Percentiles rank a stretch among this genome's conserved stretches.
phyloP scores from a whole-genome alignment of 2,113 vertebrate genomes.

The Nesogale talazaci region DNA sequence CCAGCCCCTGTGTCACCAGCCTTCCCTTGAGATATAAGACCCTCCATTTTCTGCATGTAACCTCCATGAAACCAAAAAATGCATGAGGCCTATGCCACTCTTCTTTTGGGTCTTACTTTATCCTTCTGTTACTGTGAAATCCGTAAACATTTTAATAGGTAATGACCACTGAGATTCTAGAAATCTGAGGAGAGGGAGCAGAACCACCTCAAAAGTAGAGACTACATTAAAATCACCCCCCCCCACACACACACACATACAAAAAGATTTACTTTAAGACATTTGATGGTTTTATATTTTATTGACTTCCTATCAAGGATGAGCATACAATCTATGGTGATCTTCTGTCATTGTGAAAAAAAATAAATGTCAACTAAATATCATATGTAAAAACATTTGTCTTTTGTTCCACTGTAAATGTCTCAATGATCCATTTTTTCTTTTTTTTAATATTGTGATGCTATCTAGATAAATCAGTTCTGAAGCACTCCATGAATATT shows the following conservation, averaged over 20 bases:
- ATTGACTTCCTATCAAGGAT: no score
- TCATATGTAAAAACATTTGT: background rate
- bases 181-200: background rate
- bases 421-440: background rate
- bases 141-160: background rate
- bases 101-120: background rate
- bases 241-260: background rate
- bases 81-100: background rate
- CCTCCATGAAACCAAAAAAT: background rate
- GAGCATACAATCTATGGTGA: no score
- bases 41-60: background rate
- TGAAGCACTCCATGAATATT: background rate
- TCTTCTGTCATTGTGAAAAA: constrained; percentile 2
- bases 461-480: background rate
- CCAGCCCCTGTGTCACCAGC: no score
- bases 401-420: background rate
- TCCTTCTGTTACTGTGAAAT: background rate
- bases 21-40: no score
- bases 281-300: background rate
- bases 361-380: constrained; percentile 24
- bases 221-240: background rate
- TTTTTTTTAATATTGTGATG: background rate
- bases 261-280: background rate
- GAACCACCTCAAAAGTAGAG: background rate
- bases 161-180: background rate